These are phyloP conservation scores for Phrynocephalus versicolor DNA, from an alignment of 2,113 vertebrate genomes.

Conservation along the genomic window DNA sequence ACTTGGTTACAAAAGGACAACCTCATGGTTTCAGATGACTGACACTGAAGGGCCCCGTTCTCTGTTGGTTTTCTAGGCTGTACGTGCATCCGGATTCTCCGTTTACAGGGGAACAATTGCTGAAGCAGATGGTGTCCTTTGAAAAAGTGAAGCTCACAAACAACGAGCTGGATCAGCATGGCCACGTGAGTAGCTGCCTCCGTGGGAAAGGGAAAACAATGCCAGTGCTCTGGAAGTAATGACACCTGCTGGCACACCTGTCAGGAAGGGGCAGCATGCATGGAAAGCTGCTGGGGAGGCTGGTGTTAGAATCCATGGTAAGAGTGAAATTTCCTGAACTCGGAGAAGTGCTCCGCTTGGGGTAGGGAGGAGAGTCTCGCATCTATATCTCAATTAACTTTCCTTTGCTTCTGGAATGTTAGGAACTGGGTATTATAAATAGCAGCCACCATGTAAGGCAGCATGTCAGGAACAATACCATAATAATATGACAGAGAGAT, in stretches of 20 bases:
- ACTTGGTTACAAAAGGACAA: accelerated
- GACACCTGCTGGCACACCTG: neutral
- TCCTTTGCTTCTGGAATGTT: neutral
- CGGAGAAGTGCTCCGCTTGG: neutral
- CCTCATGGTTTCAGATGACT: accelerated
- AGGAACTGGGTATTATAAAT: neutral
- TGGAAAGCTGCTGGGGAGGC: neutral
- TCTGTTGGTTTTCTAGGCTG: conserved; percentile 75
- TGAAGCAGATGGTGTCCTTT: conserved; percentile 99
- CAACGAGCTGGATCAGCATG: conserved; percentile 97
- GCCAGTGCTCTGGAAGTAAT: accelerated
- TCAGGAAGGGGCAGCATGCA: neutral
- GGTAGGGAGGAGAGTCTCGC: neutral
- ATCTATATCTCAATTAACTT: neutral
- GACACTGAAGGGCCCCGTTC: neutral
- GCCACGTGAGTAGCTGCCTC: conserved; percentile 84
- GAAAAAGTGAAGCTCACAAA: conserved; percentile 99
- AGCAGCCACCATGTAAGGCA: conserved; percentile 18
- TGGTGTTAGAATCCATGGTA: neutral
- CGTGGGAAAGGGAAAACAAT: conserved; percentile 25
- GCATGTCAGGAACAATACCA: conserved; percentile 51
- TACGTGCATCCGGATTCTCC: conserved; percentile 98
- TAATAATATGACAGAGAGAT: conserved; percentile 34
- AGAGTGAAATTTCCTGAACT: neutral
- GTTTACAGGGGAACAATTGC: conserved; percentile 93